Base-by-base conservation (phyloP, 2,888 invertebrate genomes). In the Atrina japonica region DNA sequence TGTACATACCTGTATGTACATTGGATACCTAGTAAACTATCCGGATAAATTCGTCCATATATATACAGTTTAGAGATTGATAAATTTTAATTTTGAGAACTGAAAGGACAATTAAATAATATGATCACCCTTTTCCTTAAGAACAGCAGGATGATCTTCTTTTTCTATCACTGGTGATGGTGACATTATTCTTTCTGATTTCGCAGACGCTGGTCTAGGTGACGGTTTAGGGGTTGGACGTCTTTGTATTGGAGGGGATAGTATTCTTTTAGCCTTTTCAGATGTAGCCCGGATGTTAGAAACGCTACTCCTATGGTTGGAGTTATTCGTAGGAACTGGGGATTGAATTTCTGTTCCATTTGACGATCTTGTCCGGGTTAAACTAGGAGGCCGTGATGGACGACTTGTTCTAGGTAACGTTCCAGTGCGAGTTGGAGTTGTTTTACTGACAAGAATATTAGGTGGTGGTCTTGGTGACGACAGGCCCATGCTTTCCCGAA, bases 171-270 rank as follows among this genome's bases (percentile, higher is more conserved):
- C 11, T 5, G 35, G 35, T 69, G 72, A n/a, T 72, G 63, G 55
- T 18, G 63, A 52, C 11, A 67, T 75, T 14, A 70, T 61, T 55
- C 65, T 69, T 11, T 68, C 73, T 5, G 68, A 68, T 59, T 63
- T 68, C 6, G 75, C 75, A n/a, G 68, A 55, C 5, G 73, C 41
- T 35, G 70, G 63, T 41, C 77, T 59, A n/a, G 73, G 66, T 16
- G 75, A 52, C 2, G 75, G 67, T n/a, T 49, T 29, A 6, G 61
- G 61, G 6, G 49, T 49, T 5, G 47, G 47, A 21, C 30, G 45
- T 25, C 43, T 61, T 0, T 29, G 3, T 3, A 29, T 29, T 16
- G 49, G 61, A 11, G 61, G 61, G 16, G 61, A 61, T 6, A 61
- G 29, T 1, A 61, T 21, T 21, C 35, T 27, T 1, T 29, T 30